phyloP scores from a whole-genome alignment of 2,113 vertebrate species.

The Sialia sialis region DNA sequence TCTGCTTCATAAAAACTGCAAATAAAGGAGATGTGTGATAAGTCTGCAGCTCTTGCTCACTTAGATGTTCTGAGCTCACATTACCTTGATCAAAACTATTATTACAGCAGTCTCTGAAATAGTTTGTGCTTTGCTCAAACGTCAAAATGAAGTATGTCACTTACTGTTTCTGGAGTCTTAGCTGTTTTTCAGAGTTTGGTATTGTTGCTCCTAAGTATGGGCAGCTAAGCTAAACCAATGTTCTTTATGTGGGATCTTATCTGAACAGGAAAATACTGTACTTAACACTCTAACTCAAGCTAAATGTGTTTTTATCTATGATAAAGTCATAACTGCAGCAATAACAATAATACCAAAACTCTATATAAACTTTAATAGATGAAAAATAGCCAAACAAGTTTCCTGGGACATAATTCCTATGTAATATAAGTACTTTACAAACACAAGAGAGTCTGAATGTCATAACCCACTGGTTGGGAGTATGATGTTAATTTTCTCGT shows the following conservation, averaged over 20 bases:
- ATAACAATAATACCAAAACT: neutral
- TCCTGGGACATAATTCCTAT: neutral
- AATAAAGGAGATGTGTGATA: neutral
- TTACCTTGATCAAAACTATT: neutral
- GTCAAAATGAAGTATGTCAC: neutral
- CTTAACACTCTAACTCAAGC: neutral
- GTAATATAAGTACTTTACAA: neutral
- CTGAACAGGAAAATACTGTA: neutral
- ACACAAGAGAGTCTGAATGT: neutral
- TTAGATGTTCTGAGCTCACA: neutral
- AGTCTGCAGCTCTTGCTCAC: neutral
- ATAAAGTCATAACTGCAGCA: neutral
- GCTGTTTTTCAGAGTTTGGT: neutral
- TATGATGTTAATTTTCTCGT: rapidly evolving
- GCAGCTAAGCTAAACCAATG: neutral
- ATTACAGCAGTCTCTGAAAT: neutral
- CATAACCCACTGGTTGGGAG: neutral
- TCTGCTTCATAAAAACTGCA: neutral
- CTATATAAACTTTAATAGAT: neutral
- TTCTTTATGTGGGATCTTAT: neutral
- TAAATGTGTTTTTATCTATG: neutral
- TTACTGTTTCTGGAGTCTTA: neutral
- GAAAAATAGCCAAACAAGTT: neutral
- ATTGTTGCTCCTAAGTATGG: neutral
- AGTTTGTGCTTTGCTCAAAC: neutral